Base-by-base conservation (phyloP, 2,113 vertebrate genomes). In the Ia io region DNA sequence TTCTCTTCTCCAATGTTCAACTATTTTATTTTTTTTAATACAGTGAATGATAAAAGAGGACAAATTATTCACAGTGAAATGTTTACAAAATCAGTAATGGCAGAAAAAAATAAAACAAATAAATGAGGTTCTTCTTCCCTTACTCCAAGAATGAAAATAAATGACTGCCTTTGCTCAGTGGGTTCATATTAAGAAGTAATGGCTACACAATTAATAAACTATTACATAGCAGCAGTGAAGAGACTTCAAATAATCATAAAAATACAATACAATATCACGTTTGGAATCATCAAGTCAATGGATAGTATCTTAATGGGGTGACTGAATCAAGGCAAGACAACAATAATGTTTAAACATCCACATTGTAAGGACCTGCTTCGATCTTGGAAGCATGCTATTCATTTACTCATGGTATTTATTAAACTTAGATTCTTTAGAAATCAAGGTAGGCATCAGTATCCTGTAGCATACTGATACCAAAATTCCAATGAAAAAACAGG, bases 151-250 rank as follows among this genome's bases (percentile, higher is more conserved):
- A 95, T 91, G 35, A 95, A 91, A 71, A 96, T 94, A 96, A 90
- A 97, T 91, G 69, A 95, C 53, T 97, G 88, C 84, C 89, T 98
- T 92, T 97, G 90, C 88, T 97, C n/a, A 76, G 42, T 69, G 93
- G 76, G 90, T 90, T 79, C 35, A 56, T 93, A 95, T 95, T 92
- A 92, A 95, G 78, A 93, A 98, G 20, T 30, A 96, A 97, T 11
- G 88, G 67, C 77, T 97, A 96, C 40, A 97, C 94, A 96, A 96
- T 91, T 97, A 97, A 97, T 97, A 32, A 95, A 82, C 53, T 95
- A 96, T 94, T 22, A 96, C 90, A 97, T 85, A 96, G 76, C 79
- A 96, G 95, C 77, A 93, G 20, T 74, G 95, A 88, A 96, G 49
- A 96, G 22, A 79, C 95, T 97, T 94, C 88, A 92, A 95, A 91